phyloP scores from a whole-genome alignment of 2,888 invertebrate genomes.

The Prosopocoilus inquinatus region DNA sequence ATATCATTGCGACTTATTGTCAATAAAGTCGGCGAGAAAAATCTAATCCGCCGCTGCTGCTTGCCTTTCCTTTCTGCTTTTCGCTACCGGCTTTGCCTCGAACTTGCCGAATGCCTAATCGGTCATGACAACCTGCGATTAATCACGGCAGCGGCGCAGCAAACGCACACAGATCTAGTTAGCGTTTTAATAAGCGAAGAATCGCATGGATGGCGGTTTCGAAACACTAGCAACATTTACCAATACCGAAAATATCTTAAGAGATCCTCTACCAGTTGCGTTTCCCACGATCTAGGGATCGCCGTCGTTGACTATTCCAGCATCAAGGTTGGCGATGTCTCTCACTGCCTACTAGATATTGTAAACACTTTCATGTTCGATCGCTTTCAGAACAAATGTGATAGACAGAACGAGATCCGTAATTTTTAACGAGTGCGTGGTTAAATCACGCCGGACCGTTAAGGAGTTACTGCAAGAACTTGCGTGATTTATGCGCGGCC shows the following conservation, averaged over 20 bases:
- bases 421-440: background rate
- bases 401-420: background rate
- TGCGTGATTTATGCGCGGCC: no score
- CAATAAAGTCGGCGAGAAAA: background rate
- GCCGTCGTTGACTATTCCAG: constrained; percentile 23
- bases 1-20: background rate
- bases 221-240: constrained; percentile 1
- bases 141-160: no score
- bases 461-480: background rate
- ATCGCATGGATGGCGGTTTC: background rate
- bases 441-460: background rate
- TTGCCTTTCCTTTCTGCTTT: background rate
- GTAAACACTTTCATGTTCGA: constrained; percentile 24
- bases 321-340: constrained; percentile 28
- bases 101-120: no score
- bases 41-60: background rate
- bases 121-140: no score
- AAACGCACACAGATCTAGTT: no score
- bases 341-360: constrained; percentile 21
- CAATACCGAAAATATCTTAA: constrained; percentile 10
- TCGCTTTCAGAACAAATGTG: constrained; percentile 14
- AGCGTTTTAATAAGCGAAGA: no score
- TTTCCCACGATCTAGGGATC: constrained; percentile 19
- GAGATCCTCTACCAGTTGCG: constrained; percentile 5
- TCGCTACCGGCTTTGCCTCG: no score